phyloP scores from a whole-genome alignment of 2,888 invertebrate species.

The Galerucella calmariensis region DNA sequence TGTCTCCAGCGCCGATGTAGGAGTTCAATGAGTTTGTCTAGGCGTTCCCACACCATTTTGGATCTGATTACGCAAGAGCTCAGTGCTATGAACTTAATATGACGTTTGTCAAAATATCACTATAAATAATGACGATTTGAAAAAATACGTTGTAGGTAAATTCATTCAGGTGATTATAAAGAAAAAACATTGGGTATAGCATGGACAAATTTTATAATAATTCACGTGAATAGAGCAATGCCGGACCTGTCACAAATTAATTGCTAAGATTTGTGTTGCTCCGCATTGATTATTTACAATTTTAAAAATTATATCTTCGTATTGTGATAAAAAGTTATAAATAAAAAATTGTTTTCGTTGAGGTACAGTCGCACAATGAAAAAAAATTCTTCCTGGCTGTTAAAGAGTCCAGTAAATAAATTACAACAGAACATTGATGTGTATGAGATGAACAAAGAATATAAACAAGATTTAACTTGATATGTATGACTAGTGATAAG shows the following conservation, averaged over 20 bases:
- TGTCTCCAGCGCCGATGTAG: too few relatives aligned
- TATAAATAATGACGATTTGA: too few relatives aligned
- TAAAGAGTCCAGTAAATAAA: neutral
- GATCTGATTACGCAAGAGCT: too few relatives aligned
- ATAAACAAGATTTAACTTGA: neutral
- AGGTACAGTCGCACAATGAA: constrained; percentile 2
- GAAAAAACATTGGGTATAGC: neutral
- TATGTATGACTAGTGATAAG: neutral
- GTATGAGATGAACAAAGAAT: neutral
- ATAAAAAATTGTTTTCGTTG: constrained; percentile 21
- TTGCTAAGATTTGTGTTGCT: constrained; percentile 5
- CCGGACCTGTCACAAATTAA: neutral
- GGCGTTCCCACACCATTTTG: too few relatives aligned
- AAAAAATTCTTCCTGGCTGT: neutral
- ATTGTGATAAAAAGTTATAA: constrained; percentile 23
- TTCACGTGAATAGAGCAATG: neutral
- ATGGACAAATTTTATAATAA: constrained; percentile 12
- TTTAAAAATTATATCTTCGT: constrained; percentile 9
- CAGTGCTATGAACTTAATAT: too few relatives aligned
- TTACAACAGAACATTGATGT: neutral
- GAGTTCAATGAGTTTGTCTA: too few relatives aligned
- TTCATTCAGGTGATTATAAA: too few relatives aligned
- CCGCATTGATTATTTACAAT: neutral
- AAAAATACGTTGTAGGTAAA: too few relatives aligned
- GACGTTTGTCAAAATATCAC: too few relatives aligned